Evolutionary conservation across 2,797 vertebrate genomes (phyloP), one percentile per base, ranked within the genome.

Genomic region (Pithecia hirsuta): DNA sequence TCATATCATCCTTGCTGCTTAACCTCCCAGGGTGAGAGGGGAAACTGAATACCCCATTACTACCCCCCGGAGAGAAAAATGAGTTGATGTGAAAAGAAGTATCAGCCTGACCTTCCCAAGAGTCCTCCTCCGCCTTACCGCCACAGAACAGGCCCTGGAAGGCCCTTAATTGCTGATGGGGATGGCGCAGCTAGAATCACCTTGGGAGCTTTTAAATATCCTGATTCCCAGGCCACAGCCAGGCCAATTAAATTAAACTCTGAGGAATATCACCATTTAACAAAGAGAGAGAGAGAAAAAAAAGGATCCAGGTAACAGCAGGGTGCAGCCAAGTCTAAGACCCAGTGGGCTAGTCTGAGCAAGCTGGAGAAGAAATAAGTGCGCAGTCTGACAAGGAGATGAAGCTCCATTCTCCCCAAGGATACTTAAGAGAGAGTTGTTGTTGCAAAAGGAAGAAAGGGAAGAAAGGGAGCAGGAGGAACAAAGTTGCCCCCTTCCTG

Each of bases 231-330:
- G 97, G 93, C 82, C 33, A 61, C 15, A 88, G 59, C 2, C 24
- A 11, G 41, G 41, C 30, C 82, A 92, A 94, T 96, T 95, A 93
- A 92, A 93, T 75, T 78, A 94, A 33, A 81, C 80, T 81, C 46
- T 22, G 22, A 93, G 55, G 50, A 78, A 48, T 39, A 89, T n/a
- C 33, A 93, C 26, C 52, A 64, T 90, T 57, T 67, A 67, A 26
- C 44, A 79, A 10, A 70, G 20, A 72, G 20, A 55, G 86, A 79
- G 36, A 26, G 30, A 46, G 79, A 70, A 67, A 28, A 39, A 87
- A 70, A 75, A 39, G 20, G n/a, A 52, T 55, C 74, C 19, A n/a
- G 86, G 41, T 92, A 81, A 82, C 52, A 91, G 39, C 22, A 52
- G 1, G 50, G 78, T n/a, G 52, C 59, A 76, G 64, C 36, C 46